Evolutionary conservation across 2,797 vertebrate genomes (phyloP).

Genomic region (Neosilurus hyrtlii): DNA sequence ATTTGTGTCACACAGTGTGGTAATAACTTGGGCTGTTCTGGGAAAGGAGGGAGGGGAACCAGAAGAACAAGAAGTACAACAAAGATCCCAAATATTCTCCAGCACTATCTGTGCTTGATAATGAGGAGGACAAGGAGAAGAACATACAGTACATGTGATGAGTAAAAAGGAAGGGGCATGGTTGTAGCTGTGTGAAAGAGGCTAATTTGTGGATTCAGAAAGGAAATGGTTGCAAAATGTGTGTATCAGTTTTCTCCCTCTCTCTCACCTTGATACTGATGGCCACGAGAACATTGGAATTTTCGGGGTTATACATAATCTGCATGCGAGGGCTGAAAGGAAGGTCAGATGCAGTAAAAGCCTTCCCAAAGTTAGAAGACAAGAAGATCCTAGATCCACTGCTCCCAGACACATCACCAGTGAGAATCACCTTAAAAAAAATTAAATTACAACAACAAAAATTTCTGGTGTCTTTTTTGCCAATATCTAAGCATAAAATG

Average conservation of each 20-base stretch:
- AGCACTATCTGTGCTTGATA: neutral
- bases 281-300: conserved; percentile 73
- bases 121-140: neutral
- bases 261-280: conserved; percentile 79
- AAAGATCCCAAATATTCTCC: neutral
- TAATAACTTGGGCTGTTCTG: neutral
- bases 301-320: conserved; percentile 80
- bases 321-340: conserved; percentile 83
- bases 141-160: neutral
- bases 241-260: neutral
- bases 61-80: neutral
- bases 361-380: conserved; percentile 83
- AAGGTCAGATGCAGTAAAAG: conserved; percentile 77
- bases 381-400: conserved; percentile 79
- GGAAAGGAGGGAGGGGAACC: neutral
- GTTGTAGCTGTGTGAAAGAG: neutral
- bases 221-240: neutral
- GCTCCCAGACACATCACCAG: conserved; percentile 81
- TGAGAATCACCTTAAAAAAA: conserved; percentile 84
- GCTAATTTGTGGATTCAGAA: neutral
- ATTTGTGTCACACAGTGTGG: neutral
- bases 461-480: neutral
- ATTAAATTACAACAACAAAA: neutral
- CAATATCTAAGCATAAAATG: neutral
- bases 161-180: neutral